Evolutionary conservation across 2,113 vertebrate species (phyloP), one percentile per base, ranked within the genome.

Genomic region (Irena cyanogastra): DNA sequence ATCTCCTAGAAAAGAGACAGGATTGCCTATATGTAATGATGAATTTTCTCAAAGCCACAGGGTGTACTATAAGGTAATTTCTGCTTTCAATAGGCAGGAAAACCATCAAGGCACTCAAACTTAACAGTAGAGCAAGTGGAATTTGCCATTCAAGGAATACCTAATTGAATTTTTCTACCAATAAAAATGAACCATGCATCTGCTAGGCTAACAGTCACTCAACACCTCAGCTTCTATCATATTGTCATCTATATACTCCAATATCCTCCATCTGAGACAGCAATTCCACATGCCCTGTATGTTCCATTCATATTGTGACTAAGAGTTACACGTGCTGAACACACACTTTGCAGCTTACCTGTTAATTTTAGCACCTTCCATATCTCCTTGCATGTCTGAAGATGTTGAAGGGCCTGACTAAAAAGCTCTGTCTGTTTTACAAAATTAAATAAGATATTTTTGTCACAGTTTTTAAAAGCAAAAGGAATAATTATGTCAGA

Each of bases 341-440:
- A 75, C n/a, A 57, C 11, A 41, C 7, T n/a, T 56, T 63, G 39
- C 30, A 74, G 37, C 93, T 95, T 63, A 99, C 99, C 99, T 98
- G 98, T 98, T 88, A 98, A 88, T 96, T 98, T 99, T 87, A 99
- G 97, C 52, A 97, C 93, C 82, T 97, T 98, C 98, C 99, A 99
- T 35, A 99, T 91, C 77, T 98, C 97, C 94, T 97, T 98, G 92
- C 99, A 99, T 13, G 97, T 91, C 93, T 98, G 97, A 87, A 99
- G 98, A 92, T 98, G 94, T 19, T 99, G 97, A 94, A 99, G 97
- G 68, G 98, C 98, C 89, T 97, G 97, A 74, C 90, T 98, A 75
- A 99, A 97, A 84, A 98, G 96, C 75, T 97, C 97, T 2, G 33
- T 69, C 99, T 99, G 78, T 93, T 96, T 95, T 57, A 78, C 35